A percentile compares a stretch with the other conserved stretches of the same genome.
Conservation (phyloP, 2,113 vertebrate species). For the Rhinolophus ferrumequinum region DNA sequence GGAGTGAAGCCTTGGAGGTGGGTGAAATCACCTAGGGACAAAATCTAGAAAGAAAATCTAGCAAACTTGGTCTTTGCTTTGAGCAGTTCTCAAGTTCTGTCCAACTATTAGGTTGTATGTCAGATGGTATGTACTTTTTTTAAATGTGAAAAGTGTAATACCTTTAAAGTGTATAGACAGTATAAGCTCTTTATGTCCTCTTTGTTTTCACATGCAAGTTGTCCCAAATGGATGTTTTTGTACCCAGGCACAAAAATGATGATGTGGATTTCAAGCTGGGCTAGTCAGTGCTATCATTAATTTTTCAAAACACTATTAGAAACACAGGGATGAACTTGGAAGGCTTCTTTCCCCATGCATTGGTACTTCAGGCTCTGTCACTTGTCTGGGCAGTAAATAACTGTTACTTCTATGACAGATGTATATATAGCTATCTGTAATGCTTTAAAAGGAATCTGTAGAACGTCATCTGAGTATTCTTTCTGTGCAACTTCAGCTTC, state of each 20-base stretch:
- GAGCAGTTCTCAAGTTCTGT: background rate
- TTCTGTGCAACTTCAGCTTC: background rate
- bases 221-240: background rate
- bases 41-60: background rate
- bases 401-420: background rate
- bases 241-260: background rate
- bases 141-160: background rate
- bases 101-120: background rate
- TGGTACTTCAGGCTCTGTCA: background rate
- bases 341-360: background rate
- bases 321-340: background rate
- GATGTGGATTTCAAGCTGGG: background rate
- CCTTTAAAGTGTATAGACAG: background rate
- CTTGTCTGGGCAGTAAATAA: background rate
- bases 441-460: background rate
- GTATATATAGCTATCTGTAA: background rate
- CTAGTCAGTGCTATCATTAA: background rate
- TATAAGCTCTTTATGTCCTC: background rate
- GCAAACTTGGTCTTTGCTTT: background rate
- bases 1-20: background rate
- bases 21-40: background rate
- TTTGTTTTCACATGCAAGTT: conserved; percentile 4
- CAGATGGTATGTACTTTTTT: background rate
- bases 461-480: background rate
- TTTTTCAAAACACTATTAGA: background rate